phyloP scores from a whole-genome alignment of 2,888 invertebrate species.

The Choristoneura rosaceana region DNA sequence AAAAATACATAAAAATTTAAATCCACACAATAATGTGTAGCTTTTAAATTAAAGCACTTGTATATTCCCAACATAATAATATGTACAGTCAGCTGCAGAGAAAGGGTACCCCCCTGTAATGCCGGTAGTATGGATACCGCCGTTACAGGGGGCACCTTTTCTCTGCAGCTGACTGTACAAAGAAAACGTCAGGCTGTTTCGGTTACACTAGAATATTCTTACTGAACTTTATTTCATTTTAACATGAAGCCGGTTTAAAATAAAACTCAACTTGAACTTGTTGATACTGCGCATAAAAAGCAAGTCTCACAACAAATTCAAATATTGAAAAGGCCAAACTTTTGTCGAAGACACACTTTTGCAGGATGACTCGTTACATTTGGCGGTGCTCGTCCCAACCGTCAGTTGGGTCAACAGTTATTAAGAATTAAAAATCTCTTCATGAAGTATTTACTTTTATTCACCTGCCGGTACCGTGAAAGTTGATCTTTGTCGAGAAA shows the following conservation, averaged over 20 bases:
- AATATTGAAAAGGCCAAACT: slow-evolving; percentile 4
- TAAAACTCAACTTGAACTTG: not conserved
- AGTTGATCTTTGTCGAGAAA: slow-evolving; percentile 32
- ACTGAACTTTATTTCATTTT: not conserved
- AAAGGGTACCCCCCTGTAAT: too few species aligned
- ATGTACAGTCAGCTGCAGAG: too few species aligned
- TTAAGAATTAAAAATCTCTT: slow-evolving; percentile 26
- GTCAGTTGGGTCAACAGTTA: slow-evolving; percentile 32
- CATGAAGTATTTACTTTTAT: slow-evolving; percentile 26
- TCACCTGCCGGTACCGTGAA: slow-evolving; percentile 30
- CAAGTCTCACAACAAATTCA: slow-evolving; percentile 1
- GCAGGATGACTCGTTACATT: slow-evolving; percentile 25
- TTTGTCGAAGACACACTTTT: slow-evolving; percentile 27
- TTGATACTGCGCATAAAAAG: slow-evolving; percentile 4
- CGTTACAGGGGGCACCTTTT: too few species aligned
- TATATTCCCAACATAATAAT: not conserved
- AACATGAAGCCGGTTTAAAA: not conserved
- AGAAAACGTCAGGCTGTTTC: not conserved
- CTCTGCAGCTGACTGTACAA: too few species aligned
- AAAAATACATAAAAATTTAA: too few species aligned
- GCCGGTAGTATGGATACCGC: too few species aligned
- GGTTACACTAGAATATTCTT: not conserved
- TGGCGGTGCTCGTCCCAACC: not conserved
- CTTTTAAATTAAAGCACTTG: not conserved
- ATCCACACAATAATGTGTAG: not conserved